Conservation (phyloP, 2,797 vertebrate genomes). For the Discoglossus pictus region DNA sequence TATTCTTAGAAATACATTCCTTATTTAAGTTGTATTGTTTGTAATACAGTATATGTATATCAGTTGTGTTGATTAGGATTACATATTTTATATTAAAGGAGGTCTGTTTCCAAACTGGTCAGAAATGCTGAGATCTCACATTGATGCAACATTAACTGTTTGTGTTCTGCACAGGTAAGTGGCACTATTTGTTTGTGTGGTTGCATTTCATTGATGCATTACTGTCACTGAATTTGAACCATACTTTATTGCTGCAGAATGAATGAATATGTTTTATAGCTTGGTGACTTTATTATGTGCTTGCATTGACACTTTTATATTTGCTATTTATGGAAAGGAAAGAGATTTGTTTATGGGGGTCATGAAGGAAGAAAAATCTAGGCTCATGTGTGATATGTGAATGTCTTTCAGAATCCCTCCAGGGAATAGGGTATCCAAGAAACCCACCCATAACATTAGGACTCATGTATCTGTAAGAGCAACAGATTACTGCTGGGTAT, state of each 20-base stretch:
- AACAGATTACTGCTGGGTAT: conserved; percentile 46
- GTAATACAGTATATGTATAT: no score
- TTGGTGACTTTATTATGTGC: conserved; percentile 39
- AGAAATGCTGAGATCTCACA: conserved; percentile 5
- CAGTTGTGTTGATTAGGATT: no score
- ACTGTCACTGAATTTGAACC: conserved; percentile 20
- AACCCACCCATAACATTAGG: conserved; percentile 38
- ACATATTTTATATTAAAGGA: no score
- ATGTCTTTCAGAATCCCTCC: conserved; percentile 30
- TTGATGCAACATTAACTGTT: conserved; percentile 5
- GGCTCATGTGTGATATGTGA: conserved; percentile 24
- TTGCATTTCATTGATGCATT: conserved; percentile 43
- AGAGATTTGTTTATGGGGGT: conserved; percentile 47
- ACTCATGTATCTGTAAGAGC: conserved; percentile 38
- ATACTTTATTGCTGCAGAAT: conserved; percentile 42
- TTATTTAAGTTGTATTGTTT: no score
- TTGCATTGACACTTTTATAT: conserved; percentile 46
- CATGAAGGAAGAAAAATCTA: conserved; percentile 38
- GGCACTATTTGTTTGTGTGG: conserved; percentile 1
- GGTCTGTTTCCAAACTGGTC: not conserved
- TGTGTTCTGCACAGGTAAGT: conserved; percentile 1
- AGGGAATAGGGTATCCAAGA: conserved; percentile 19
- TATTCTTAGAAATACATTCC: no score
- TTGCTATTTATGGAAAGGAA: conserved; percentile 38
- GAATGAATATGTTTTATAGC: conserved; percentile 45